phyloP scores from a whole-genome alignment of 2,888 invertebrate species.

The Luperina nickerlii region DNA sequence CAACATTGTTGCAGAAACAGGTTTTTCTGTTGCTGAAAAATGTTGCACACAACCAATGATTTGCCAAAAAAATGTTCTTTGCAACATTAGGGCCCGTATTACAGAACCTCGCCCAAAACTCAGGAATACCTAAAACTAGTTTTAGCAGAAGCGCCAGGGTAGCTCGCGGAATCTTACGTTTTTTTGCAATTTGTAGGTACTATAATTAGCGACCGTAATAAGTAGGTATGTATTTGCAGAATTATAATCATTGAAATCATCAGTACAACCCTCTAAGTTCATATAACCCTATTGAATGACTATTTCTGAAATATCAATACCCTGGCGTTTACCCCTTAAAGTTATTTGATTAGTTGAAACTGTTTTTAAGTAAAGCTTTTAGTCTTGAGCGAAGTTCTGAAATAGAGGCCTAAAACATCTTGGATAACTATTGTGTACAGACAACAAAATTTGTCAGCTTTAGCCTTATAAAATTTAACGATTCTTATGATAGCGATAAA shows the following conservation, averaged over 20 bases:
- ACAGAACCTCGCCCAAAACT: neutral
- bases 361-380: neutral
- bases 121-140: neutral
- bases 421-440: neutral
- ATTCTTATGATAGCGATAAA: slow-evolving; percentile 66
- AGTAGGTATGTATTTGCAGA: too few species aligned
- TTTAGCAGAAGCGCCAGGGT: neutral
- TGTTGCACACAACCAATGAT: neutral
- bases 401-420: neutral
- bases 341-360: neutral
- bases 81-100: neutral
- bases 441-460: slow-evolving; percentile 43
- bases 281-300: too few species aligned
- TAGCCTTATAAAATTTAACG: slow-evolving; percentile 64
- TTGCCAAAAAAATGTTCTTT: neutral
- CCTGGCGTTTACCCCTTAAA: neutral
- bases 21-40: too few species aligned
- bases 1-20: neutral
- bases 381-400: neutral
- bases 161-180: too few species aligned
- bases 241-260: too few species aligned
- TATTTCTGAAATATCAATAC: too few species aligned
- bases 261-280: too few species aligned
- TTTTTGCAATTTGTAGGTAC: too few species aligned
- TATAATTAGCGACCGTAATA: too few species aligned